phyloP scores from a whole-genome alignment of 2,888 invertebrate species.

The Drosophila macrospina region DNA sequence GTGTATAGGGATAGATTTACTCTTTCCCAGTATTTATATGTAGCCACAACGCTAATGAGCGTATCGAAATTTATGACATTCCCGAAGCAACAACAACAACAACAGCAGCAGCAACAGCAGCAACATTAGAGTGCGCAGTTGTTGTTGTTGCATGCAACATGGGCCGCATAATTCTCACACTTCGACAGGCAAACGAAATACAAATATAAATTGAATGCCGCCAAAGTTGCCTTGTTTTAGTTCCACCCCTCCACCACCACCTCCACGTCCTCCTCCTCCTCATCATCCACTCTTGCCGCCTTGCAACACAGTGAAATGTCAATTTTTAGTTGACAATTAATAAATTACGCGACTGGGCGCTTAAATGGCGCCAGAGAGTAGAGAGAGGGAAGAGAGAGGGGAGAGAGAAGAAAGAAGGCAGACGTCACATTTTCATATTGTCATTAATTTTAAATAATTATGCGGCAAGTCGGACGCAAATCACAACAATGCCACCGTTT shows the following conservation, averaged over 20 bases:
- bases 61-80: constrained; percentile 83
- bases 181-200: constrained; percentile 75
- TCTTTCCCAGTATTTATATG: constrained; percentile 36
- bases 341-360: constrained; percentile 81
- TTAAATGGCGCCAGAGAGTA: constrained; percentile 82
- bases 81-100: constrained; percentile 35
- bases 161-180: constrained; percentile 83
- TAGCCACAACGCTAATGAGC: constrained; percentile 75
- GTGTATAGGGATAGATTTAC: constrained; percentile 5
- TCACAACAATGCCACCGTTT: constrained; percentile 66
- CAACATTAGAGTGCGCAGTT: constrained; percentile 8
- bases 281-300: constrained; percentile 44
- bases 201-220: constrained; percentile 78
- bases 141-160: constrained; percentile 41
- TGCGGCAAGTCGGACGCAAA: constrained; percentile 61
- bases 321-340: constrained; percentile 85
- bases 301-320: constrained; percentile 83
- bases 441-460: constrained; percentile 81
- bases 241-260: constrained; percentile 8
- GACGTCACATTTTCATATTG: constrained; percentile 68
- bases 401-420: not conserved
- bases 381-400: not conserved
- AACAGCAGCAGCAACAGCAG: constrained; percentile 29
- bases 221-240: constrained; percentile 44
- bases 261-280: too few relatives aligned